A percentile compares a stretch with the other conserved stretches of the same genome.
Evolutionary conservation across 2,888 invertebrate species (phyloP).

Genomic region (Orthonychiurus folsomi): DNA sequence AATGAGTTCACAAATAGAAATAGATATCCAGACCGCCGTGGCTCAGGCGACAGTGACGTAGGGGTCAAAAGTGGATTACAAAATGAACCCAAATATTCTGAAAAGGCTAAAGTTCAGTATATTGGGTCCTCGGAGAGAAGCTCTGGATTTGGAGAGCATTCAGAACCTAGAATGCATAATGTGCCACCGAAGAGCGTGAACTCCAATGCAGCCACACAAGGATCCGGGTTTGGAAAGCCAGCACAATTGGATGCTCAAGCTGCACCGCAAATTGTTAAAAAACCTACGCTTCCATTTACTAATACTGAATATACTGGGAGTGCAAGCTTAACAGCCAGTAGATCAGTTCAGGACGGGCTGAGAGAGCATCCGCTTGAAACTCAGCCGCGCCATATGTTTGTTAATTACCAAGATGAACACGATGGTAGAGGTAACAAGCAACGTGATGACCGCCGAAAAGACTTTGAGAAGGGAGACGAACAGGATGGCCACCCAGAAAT

Average conservation of each 20-base stretch:
- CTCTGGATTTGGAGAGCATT: constrained; percentile 12
- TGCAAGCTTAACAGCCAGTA: constrained; percentile 25
- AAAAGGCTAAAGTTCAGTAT: no score
- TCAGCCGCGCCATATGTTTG: no score
- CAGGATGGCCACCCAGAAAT: neutral
- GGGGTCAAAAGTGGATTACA: constrained; percentile 3
- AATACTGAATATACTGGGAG: constrained; percentile 38
- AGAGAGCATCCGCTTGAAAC: no score
- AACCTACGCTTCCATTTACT: constrained; percentile 32
- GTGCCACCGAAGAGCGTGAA: neutral
- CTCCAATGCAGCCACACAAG: neutral
- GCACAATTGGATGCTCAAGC: no score
- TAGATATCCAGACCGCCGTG: constrained; percentile 33
- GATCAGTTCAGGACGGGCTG: constrained; percentile 6
- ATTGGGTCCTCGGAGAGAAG: no score
- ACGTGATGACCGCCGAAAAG: neutral
- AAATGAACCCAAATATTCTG: no score
- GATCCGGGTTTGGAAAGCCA: no score
- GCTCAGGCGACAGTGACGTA: neutral
- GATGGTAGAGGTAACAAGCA: neutral
- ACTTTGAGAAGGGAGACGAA: neutral
- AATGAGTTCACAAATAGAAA: constrained; percentile 39
- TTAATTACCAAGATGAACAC: constrained; percentile 1
- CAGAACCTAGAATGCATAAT: neutral
- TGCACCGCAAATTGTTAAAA: neutral